Conservation (phyloP, 2,888 invertebrate genomes). For the Tetheella fluctuosa region DNA sequence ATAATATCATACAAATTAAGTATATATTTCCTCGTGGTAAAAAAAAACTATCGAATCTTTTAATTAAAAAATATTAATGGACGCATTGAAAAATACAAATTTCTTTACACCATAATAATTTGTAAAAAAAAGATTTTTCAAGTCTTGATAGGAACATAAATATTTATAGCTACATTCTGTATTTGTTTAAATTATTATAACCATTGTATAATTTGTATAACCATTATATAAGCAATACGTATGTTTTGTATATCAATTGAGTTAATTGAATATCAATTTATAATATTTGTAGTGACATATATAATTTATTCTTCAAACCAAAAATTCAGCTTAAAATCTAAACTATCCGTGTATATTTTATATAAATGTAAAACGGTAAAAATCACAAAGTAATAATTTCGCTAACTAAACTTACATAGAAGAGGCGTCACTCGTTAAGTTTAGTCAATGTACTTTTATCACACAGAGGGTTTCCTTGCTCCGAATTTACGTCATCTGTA, state of each 20-base stretch:
- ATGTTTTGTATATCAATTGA: background rate
- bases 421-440: conserved; percentile 56
- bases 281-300: conserved; percentile 34
- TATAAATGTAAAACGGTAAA: conserved; percentile 62
- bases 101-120: background rate
- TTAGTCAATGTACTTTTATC: conserved; percentile 72
- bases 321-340: conserved; percentile 38
- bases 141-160: background rate
- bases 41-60: too few relatives aligned
- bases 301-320: conserved; percentile 5
- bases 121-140: background rate
- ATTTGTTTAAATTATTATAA: background rate
- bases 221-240: background rate
- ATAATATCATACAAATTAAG: conserved; percentile 20
- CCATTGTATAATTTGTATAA: too few relatives aligned
- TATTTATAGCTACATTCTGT: background rate
- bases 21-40: background rate
- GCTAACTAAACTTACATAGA: conserved; percentile 71
- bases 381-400: conserved; percentile 78
- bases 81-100: too few relatives aligned
- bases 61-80: too few relatives aligned
- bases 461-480: conserved; percentile 55
- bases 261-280: conserved; percentile 27
- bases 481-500: conserved; percentile 59
- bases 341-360: conserved; percentile 63